These are phyloP conservation scores for Dryadula phaetusa DNA, from an alignment of 2,888 invertebrate genomes.

Conservation along the genomic window DNA sequence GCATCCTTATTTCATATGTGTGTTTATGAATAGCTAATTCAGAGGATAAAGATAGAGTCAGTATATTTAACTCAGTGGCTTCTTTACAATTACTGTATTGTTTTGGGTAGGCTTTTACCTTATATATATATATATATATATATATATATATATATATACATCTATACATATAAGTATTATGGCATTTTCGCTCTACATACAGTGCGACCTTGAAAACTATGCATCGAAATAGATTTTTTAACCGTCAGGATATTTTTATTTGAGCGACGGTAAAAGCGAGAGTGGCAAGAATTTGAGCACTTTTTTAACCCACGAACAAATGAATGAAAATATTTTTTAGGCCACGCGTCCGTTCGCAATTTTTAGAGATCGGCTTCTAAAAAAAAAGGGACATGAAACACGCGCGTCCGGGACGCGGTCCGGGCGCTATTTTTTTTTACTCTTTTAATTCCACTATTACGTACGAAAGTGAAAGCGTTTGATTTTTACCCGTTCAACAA, in stretches of 20 bases:
- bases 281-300: conserved; percentile 57
- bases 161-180: not conserved
- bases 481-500: conserved; percentile 42
- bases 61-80: too few relatives aligned
- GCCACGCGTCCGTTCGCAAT: conserved; percentile 53
- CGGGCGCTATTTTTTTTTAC: conserved; percentile 47
- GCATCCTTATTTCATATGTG: too few relatives aligned
- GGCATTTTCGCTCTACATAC: conserved; percentile 26
- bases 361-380: conserved; percentile 58
- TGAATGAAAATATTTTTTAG: conserved; percentile 61
- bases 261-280: conserved; percentile 58
- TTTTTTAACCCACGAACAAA: conserved; percentile 55
- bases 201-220: conserved; percentile 41
- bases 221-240: conserved; percentile 52
- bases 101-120: too few relatives aligned
- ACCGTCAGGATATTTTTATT: conserved; percentile 56
- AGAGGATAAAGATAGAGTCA: too few relatives aligned
- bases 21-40: too few relatives aligned
- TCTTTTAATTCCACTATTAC: conserved; percentile 45
- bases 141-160: not conserved
- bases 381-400: conserved; percentile 50
- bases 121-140: not conserved
- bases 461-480: conserved; percentile 51
- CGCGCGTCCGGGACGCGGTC: conserved; percentile 15
- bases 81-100: too few relatives aligned